Base-by-base conservation (phyloP, 2,113 vertebrate genomes). In the Balaenoptera acutorostrata region DNA sequence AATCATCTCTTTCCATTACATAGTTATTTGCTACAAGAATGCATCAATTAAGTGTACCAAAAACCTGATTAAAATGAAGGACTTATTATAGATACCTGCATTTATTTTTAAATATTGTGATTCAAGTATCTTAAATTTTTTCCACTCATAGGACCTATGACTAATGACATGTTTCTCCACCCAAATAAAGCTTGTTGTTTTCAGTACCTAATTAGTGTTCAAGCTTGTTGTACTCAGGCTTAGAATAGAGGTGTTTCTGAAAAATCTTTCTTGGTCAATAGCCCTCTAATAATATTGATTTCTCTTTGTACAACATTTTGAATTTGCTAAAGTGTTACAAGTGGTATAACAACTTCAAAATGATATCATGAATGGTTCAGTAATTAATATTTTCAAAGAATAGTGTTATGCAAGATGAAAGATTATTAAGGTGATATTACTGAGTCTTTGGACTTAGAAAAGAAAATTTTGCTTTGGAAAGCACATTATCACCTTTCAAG, bases 21-120 rank as follows among this genome's bases (percentile, higher is more conserved):
- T 90, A 97, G 86, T 89, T 97, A 90, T 90, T 97, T 96, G 90
- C 78, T 97, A 72, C 92, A 98, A 98, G 98, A 98, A 95, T 98
- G 93, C 95, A 98, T 98, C 96, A 98, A 97, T 98, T 98, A 98
- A 98, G 96, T 89, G 66, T 98, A 98, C 98, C 97, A 96, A 97
- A 98, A 91, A 98, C 95, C 97, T 98, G 98, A 98, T 98, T 99
- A 98, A 97, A 98, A 98, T 96, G 97, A 97, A 98, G 95, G 88
- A 98, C 94, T 98, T 96, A 85, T 98, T 93, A 90, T 97, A 98
- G 95, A 97, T 98, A 97, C 97, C 96, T 97, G 98, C 95, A 98
- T 98, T 98, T 98, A 97, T 98, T 98, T 98, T 97, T 98, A 98
- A 98, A 98, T 98, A 98, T 97, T 96, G 97, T 66, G 66, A 97